Conservation (phyloP, 2,888 invertebrate genomes). For the Melieria crassipennis region DNA sequence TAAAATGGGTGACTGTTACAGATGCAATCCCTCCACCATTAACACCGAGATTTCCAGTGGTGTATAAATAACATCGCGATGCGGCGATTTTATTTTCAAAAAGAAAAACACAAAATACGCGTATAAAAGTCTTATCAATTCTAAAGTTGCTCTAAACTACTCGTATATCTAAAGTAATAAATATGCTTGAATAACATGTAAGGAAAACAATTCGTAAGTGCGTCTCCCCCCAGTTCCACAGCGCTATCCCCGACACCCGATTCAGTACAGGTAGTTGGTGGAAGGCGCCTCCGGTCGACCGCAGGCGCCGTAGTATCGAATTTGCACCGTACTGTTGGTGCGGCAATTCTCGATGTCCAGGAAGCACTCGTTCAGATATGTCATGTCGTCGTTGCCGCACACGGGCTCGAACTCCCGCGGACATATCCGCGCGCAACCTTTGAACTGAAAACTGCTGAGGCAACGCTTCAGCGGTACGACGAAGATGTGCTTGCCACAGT, state of each 20-base stretch:
- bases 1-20: background rate
- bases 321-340: slow-evolving; percentile 77
- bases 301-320: slow-evolving; percentile 85
- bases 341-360: slow-evolving; percentile 91
- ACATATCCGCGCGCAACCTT: slow-evolving; percentile 87
- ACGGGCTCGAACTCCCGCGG: slow-evolving; percentile 89
- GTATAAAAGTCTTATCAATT: slow-evolving; percentile 52
- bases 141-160: slow-evolving; percentile 37
- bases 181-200: slow-evolving; percentile 15
- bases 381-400: slow-evolving; percentile 91
- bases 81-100: slow-evolving; percentile 48
- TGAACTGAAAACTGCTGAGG: slow-evolving; percentile 84
- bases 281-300: slow-evolving; percentile 86
- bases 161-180: background rate
- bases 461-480: slow-evolving; percentile 91
- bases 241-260: background rate
- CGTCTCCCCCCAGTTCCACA: background rate
- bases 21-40: background rate
- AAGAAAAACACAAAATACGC: slow-evolving; percentile 48
- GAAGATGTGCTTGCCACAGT: slow-evolving; percentile 91
- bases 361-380: slow-evolving; percentile 94
- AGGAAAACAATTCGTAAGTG: background rate
- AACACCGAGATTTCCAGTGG: background rate
- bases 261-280: slow-evolving; percentile 84
- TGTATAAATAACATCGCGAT: slow-evolving; percentile 26